Evolutionary conservation across 2,113 vertebrate genomes (phyloP), one percentile per base, ranked within the genome.

Genomic region (Probosciger aterrimus): DNA sequence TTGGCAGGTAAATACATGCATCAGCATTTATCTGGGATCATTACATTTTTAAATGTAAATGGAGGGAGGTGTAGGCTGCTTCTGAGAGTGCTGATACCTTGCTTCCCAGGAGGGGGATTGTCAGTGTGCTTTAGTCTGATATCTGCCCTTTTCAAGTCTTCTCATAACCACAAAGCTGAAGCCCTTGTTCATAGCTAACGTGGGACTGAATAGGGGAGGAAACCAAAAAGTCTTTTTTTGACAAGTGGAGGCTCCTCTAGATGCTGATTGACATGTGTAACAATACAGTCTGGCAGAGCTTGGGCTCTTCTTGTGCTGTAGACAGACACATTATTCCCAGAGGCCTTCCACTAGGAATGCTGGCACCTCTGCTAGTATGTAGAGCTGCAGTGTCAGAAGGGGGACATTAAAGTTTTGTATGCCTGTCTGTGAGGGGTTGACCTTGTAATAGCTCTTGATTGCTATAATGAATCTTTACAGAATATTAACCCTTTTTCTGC

Each of bases 1-100:
- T 52, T 94, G 33, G 44, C 93, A 96, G 97, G 98, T 98, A 97
- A 97, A 95, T 86, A 16, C 25, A 59, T 37, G 25, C 41, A 43
- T 24, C 1, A 1, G 33, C 18, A 69, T 88, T 82, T 92, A 59
- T 35, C 17, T 44, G 43, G 30, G 5, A 28, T 77, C 1, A 0
- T 82, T 86, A 47, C 30, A 71, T 9, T 9, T 50, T 1, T 37
- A 59, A 39, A 18, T 50, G 13, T 82, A 74, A 91, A n/a, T 60
- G 35, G 44, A 69, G 47, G 46, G 67, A 31, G 5, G 15, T 52
- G 6, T 64, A 60, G 81, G n/a, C 25, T 82, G 28, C 44, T 60
- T 57, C 44, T 39, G 47, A 79, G 46, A n/a, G 4, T 46, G 37
- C 37, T 43, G 14, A 50, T 82, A 50, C 22, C 33, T 65, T 65